These are phyloP conservation scores for Hyposoter didymator DNA, from an alignment of 2,888 invertebrate genomes.

Conservation along the genomic window DNA sequence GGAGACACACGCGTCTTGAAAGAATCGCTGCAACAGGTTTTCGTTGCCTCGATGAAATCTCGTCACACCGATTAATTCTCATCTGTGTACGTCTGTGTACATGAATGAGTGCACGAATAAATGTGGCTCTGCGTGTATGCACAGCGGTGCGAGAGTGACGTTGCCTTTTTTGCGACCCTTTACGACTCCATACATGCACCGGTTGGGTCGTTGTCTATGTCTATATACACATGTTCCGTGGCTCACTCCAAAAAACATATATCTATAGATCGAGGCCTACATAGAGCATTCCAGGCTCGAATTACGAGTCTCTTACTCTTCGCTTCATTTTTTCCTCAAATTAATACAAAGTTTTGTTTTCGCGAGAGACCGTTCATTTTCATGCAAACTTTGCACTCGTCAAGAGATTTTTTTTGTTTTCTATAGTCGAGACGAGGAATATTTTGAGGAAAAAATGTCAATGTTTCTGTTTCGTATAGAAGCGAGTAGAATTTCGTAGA, in stretches of 20 bases:
- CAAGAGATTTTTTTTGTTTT: background rate
- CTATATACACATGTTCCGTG: background rate
- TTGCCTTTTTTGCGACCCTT: conserved; percentile 51
- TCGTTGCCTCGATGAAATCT: conserved; percentile 60
- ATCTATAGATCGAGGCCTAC: background rate
- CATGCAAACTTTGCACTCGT: background rate
- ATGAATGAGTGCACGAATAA: background rate
- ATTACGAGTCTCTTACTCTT: background rate
- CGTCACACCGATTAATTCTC: conserved; percentile 60
- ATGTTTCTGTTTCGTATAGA: background rate
- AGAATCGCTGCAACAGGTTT: conserved; percentile 63
- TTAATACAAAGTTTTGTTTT: background rate
- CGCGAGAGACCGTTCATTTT: no score
- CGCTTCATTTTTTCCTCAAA: background rate
- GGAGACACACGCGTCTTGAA: conserved; percentile 31
- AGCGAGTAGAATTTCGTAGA: background rate
- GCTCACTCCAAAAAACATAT: background rate
- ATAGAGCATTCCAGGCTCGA: conserved; percentile 17
- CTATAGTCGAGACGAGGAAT: background rate
- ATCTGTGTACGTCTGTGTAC: background rate
- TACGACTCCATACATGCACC: conserved; percentile 21
- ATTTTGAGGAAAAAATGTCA: background rate
- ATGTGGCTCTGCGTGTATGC: background rate
- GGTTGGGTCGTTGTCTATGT: background rate
- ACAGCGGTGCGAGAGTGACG: conserved; percentile 37